Conservation (phyloP, 1,140 invertebrate species). For the Microplitis mediator region DNA sequence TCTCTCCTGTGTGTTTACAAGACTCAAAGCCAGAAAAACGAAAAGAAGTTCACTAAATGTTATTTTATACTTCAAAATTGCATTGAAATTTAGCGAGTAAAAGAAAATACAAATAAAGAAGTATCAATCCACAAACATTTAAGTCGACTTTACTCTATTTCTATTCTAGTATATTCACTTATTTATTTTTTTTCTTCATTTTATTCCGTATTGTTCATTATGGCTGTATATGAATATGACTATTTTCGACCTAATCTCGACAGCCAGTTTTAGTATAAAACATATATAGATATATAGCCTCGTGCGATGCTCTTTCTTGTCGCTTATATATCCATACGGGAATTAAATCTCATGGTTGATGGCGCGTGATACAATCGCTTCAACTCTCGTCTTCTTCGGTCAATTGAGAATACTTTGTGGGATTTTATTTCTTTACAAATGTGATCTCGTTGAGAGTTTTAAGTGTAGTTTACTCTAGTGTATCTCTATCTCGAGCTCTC, state of each 20-base stretch:
- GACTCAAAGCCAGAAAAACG: too few relatives aligned
- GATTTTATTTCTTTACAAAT: background rate
- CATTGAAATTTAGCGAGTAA: background rate
- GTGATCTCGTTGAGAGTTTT: background rate
- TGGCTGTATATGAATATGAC: background rate
- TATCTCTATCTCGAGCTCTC: background rate
- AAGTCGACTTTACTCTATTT: conserved; percentile 32
- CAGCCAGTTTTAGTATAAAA: background rate
- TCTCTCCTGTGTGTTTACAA: too few relatives aligned
- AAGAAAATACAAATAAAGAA: background rate
- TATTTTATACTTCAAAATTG: background rate
- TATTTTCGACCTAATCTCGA: background rate
- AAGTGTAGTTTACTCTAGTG: background rate
- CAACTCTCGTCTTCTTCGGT: background rate
- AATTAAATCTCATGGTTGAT: conserved; percentile 22
- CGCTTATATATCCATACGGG: background rate
- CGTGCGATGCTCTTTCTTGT: conserved; percentile 16
- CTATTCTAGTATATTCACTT: conserved; percentile 30
- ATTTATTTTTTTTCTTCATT: conserved; percentile 11
- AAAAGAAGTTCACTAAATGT: background rate
- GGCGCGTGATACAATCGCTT: conserved; percentile 15
- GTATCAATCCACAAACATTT: conserved; percentile 20
- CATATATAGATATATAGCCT: conserved; percentile 6
- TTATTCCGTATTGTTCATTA: conserved; percentile 8
- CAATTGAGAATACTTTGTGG: conserved; percentile 15